phyloP scores from a whole-genome alignment of 2,888 invertebrate species.

The Leptarthrus brevirostris region DNA sequence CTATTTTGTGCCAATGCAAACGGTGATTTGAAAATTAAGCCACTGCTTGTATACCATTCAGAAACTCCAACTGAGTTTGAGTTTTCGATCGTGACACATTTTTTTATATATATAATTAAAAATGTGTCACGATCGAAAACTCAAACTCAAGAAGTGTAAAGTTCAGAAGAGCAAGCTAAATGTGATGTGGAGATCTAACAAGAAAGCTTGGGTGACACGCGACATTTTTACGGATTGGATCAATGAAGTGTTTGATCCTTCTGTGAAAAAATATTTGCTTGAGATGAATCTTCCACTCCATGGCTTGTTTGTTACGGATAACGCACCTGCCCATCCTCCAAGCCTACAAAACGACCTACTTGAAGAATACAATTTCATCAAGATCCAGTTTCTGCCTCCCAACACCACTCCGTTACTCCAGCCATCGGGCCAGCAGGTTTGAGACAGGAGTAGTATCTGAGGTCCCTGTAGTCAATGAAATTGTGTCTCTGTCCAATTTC shows the following conservation, averaged over 20 bases:
- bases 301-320: slow-evolving; percentile 58
- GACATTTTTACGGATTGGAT: neutral
- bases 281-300: slow-evolving; percentile 58
- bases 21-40: too few species aligned
- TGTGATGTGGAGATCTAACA: slow-evolving; percentile 54
- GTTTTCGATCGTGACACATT: too few species aligned
- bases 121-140: too few species aligned
- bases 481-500: too few species aligned
- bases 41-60: too few species aligned
- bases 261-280: slow-evolving; percentile 58
- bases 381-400: slow-evolving; percentile 54
- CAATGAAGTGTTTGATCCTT: slow-evolving; percentile 7
- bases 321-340: slow-evolving; percentile 53
- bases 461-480: too few species aligned
- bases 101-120: too few species aligned
- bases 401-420: slow-evolving; percentile 59
- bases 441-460: too few species aligned
- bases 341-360: slow-evolving; percentile 51
- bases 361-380: slow-evolving; percentile 46
- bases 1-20: too few species aligned
- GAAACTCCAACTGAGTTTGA: too few species aligned
- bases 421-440: slow-evolving; percentile 59
- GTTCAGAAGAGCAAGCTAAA: slow-evolving; percentile 22
- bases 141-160: too few species aligned
- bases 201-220: slow-evolving; percentile 53